Evolutionary conservation across 2,888 invertebrate genomes (phyloP).

Genomic region (Ormyrus nitidulus): DNA sequence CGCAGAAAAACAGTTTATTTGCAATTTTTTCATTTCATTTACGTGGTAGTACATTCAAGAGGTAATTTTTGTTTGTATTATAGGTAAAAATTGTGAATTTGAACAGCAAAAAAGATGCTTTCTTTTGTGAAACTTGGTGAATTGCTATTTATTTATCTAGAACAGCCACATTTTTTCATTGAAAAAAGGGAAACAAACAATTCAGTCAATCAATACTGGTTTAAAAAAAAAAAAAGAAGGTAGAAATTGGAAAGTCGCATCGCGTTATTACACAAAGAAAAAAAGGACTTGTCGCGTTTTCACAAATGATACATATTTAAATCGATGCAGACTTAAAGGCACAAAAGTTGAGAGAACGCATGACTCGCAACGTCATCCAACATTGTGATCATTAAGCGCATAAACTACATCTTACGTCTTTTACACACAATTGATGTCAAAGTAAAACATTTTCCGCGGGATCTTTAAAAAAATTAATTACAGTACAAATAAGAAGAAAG

Average conservation of each 20-base stretch:
- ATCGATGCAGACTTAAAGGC: conserved; percentile 70
- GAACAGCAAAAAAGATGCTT: too few species aligned
- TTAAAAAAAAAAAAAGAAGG: conserved; percentile 62
- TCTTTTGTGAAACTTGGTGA: conserved; percentile 57
- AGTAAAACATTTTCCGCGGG: conserved; percentile 56
- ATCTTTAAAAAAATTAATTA: conserved; percentile 56
- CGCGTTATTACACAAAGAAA: conserved; percentile 58
- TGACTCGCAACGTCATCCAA: conserved; percentile 60
- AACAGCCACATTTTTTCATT: conserved; percentile 71
- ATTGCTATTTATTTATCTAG: conserved; percentile 72
- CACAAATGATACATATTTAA: conserved; percentile 68
- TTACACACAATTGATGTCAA: conserved; percentile 61
- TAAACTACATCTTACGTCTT: conserved; percentile 68
- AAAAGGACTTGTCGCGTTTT: conserved; percentile 61
- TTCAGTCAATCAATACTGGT: conserved; percentile 66
- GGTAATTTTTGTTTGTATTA: neutral
- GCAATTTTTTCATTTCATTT: conserved; percentile 28
- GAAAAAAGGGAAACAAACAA: conserved; percentile 62
- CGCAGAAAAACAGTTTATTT: conserved; percentile 44
- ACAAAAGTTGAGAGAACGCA: conserved; percentile 68
- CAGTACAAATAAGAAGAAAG: conserved; percentile 61
- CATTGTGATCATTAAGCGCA: conserved; percentile 61
- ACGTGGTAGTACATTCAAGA: conserved; percentile 29
- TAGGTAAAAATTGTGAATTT: conserved; percentile 6
- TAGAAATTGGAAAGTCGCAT: conserved; percentile 59